These are phyloP conservation scores for Pilophorus perplexus DNA, from an alignment of 2,888 invertebrate species.

Conservation along the genomic window DNA sequence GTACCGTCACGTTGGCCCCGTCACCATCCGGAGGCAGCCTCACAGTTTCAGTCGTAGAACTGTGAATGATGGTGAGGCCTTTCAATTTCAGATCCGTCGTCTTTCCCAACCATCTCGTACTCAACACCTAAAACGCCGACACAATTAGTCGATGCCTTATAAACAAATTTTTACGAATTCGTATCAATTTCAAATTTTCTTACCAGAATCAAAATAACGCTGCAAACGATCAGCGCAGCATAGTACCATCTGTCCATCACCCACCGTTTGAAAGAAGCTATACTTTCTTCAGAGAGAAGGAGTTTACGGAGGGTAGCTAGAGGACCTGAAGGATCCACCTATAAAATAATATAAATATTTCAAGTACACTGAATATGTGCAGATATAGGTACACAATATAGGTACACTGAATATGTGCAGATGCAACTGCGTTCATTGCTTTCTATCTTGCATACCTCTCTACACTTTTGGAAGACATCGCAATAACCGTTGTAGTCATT, in stretches of 20 bases:
- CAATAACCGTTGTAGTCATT: constrained; percentile 88
- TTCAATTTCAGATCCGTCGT: constrained; percentile 76
- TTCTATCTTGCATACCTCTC: constrained; percentile 60
- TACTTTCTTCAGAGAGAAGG: constrained; percentile 82
- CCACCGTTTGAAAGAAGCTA: constrained; percentile 85
- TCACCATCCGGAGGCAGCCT: constrained; percentile 65
- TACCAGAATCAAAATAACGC: constrained; percentile 61
- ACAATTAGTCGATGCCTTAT: constrained; percentile 56
- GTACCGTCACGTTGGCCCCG: constrained; percentile 67
- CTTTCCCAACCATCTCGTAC: constrained; percentile 77
- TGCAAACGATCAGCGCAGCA: constrained; percentile 71
- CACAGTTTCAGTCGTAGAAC: constrained; percentile 84
- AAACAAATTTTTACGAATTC: too few species aligned
- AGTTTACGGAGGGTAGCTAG: constrained; percentile 83
- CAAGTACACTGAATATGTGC: not conserved
- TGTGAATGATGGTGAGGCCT: constrained; percentile 85
- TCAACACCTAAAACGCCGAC: constrained; percentile 60
- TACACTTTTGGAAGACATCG: constrained; percentile 71
- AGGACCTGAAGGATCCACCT: constrained; percentile 89
- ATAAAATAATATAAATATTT: not conserved
- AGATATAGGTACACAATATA: not conserved
- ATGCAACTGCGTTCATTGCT: not conserved
- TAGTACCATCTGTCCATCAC: constrained; percentile 89
- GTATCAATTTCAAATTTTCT: too few species aligned
- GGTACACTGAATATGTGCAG: not conserved